Conservation (phyloP, 2,888 invertebrate species). For the Synergus japonicus region DNA sequence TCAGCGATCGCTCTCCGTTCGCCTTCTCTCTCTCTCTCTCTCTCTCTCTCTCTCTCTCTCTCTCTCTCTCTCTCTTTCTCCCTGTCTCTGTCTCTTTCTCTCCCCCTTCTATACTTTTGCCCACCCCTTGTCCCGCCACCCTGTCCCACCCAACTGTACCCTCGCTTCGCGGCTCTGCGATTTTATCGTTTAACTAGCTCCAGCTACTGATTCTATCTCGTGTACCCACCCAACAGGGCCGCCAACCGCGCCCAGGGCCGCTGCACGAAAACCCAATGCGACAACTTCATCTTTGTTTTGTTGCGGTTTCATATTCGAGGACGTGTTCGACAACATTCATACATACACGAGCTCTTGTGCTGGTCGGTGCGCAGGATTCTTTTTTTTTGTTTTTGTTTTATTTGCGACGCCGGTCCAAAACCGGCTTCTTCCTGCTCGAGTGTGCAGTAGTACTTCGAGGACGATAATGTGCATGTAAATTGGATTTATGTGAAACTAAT, state of each 20-base stretch:
- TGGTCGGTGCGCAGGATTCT: not conserved
- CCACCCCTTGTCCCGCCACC: conserved; percentile 58
- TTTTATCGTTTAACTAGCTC: conserved; percentile 81
- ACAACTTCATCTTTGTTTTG: conserved; percentile 45
- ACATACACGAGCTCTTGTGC: not conserved
- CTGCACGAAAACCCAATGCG: conserved; percentile 60
- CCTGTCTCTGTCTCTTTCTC: conserved; percentile 55
- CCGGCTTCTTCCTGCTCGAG: conserved; percentile 14
- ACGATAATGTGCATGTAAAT: conserved; percentile 27
- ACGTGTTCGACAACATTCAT: conserved; percentile 24
- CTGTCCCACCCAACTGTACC: conserved; percentile 63
- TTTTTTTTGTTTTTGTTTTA: conserved; percentile 23
- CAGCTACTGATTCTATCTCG: conserved; percentile 79
- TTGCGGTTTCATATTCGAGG: conserved; percentile 28
- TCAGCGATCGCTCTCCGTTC: conserved; percentile 78
- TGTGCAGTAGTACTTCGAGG: not conserved
- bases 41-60: conserved; percentile 54
- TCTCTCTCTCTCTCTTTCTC: conserved; percentile 62
- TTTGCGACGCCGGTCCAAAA: not conserved
- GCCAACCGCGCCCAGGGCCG: conserved; percentile 58
- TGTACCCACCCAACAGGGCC: conserved; percentile 72
- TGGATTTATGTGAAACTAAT: conserved; percentile 11
- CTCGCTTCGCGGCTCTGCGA: conserved; percentile 72
- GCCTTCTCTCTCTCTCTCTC: conserved; percentile 68
- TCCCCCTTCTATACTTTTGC: conserved; percentile 62